phyloP scores from a whole-genome alignment of 2,888 invertebrate genomes.

The Piscicola geometra region DNA sequence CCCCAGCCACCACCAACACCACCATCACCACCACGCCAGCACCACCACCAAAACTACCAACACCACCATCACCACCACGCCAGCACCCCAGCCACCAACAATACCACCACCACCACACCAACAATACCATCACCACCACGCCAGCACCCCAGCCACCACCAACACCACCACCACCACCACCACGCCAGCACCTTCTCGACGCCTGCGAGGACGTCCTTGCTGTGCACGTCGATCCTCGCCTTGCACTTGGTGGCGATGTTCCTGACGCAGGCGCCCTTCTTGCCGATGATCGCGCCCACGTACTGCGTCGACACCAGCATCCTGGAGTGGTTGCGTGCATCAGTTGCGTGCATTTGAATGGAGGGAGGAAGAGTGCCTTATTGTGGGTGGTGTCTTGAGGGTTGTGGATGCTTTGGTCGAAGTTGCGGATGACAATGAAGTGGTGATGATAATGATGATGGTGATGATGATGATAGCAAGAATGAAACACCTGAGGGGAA shows the following conservation, averaged over 20 bases:
- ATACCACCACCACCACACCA: too few relatives aligned
- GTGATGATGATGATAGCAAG: too few relatives aligned
- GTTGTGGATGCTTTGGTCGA: too few relatives aligned
- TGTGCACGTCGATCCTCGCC: slow-evolving; percentile 79
- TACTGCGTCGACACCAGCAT: slow-evolving; percentile 93
- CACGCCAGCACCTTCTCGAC: slow-evolving; percentile 54
- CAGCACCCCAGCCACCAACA: slow-evolving; percentile 77
- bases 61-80: neutral
- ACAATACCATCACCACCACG: slow-evolving; percentile 54
- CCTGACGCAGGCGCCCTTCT: slow-evolving; percentile 91
- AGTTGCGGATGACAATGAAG: too few relatives aligned
- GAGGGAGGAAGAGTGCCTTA: too few relatives aligned
- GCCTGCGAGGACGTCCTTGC: slow-evolving; percentile 70
- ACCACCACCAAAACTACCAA: neutral
- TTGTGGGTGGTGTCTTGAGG: too few relatives aligned
- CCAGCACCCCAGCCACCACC: slow-evolving; percentile 77
- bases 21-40: neutral
- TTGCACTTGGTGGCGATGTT: slow-evolving; percentile 77
- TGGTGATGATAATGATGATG: too few relatives aligned
- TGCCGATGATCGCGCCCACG: slow-evolving; percentile 96
- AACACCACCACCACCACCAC: neutral
- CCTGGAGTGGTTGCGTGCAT: slow-evolving; percentile 47
- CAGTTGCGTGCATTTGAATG: neutral
- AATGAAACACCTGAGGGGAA: neutral
- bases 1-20: slow-evolving; percentile 15